Percentiles rank a stretch among this genome's conserved stretches.
Conservation (phyloP, 2,888 invertebrate genomes). For the Podotricha telesiphe region DNA sequence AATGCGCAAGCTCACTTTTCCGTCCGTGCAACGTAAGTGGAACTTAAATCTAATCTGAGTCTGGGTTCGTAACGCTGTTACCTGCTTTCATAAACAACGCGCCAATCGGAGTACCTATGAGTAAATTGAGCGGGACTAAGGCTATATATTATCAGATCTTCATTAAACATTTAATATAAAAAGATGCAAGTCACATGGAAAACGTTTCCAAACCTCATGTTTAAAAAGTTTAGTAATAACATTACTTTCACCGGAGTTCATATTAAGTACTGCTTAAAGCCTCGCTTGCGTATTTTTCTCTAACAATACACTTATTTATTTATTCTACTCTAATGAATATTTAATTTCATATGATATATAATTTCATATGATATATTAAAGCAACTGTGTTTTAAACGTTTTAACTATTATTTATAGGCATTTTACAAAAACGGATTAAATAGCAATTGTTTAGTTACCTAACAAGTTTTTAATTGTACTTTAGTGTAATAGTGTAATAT, state of each 20-base stretch:
- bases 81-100: conserved; percentile 38
- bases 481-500: too few relatives aligned
- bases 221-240: not conserved
- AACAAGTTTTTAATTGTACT: too few relatives aligned
- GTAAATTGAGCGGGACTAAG: conserved; percentile 3
- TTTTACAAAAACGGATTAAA: too few relatives aligned
- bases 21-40: conserved; percentile 35
- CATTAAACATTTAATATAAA: not conserved
- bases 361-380: too few relatives aligned
- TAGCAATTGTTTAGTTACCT: too few relatives aligned
- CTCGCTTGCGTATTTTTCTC: too few relatives aligned
- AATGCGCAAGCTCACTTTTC: conserved; percentile 40
- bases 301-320: not conserved
- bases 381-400: too few relatives aligned
- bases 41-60: conserved; percentile 29
- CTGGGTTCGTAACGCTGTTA: conserved; percentile 21
- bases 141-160: conserved; percentile 25
- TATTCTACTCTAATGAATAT: too few relatives aligned
- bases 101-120: conserved; percentile 26
- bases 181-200: conserved; percentile 5
- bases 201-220: conserved; percentile 1
- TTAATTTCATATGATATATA: too few relatives aligned
- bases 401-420: too few relatives aligned
- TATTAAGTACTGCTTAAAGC: not conserved
- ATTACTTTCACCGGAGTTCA: not conserved